Evolutionary conservation across 2,113 vertebrate genomes (phyloP).

Genomic region (Oxyruncus cristatus): DNA sequence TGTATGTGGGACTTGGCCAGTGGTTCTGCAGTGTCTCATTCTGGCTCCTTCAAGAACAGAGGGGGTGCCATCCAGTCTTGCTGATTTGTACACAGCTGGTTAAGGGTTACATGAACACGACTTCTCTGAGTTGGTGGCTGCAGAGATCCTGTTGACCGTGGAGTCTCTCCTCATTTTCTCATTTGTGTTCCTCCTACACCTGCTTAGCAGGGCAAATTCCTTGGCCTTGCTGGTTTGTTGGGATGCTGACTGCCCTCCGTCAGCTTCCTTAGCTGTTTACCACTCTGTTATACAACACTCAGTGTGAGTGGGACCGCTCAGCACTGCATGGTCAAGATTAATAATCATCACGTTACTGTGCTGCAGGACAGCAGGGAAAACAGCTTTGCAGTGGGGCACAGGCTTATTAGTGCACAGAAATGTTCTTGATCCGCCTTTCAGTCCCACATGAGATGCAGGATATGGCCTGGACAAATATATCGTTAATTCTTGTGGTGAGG

Average conservation of each 20-base stretch:
- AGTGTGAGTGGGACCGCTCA: neutral
- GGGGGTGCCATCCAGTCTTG: neutral
- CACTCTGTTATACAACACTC: neutral
- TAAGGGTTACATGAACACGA: neutral
- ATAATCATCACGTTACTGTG: neutral
- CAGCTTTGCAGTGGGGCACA: neutral
- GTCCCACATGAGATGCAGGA: neutral
- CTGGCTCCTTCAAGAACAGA: neutral
- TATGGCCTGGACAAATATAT: neutral
- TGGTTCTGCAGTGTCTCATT: neutral
- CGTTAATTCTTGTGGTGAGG: neutral
- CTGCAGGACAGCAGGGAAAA: neutral
- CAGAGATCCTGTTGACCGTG: accelerated
- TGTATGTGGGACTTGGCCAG: neutral
- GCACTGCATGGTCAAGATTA: neutral
- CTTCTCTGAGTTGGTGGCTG: neutral
- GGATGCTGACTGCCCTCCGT: neutral
- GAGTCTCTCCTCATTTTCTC: neutral
- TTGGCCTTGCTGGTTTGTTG: neutral
- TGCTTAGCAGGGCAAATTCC: conserved; percentile 19
- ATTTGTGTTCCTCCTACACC: neutral
- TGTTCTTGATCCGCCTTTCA: neutral
- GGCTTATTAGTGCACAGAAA: neutral
- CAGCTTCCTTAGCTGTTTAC: neutral
- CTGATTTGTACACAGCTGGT: neutral